Percentiles rank a stretch among this genome's conserved stretches.
Conservation (phyloP, 2,113 vertebrate genomes). For the Amphiprion ocellaris region DNA sequence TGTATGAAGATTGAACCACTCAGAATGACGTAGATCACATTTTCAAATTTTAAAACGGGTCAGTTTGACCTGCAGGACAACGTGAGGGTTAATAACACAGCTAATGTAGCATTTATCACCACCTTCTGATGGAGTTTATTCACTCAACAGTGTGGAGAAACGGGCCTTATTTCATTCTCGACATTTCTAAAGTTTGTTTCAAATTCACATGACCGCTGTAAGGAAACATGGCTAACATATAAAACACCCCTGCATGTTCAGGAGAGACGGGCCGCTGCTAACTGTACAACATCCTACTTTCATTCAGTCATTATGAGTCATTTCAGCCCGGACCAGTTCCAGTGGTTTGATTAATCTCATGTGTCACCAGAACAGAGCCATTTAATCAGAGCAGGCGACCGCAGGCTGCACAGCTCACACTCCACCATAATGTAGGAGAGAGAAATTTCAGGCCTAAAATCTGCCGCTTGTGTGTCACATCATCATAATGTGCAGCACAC, state of each 20-base stretch:
- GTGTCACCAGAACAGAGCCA: conserved; percentile 41
- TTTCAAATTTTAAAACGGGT: too few species aligned
- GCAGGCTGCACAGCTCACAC: conserved; percentile 15
- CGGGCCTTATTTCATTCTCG: too few species aligned
- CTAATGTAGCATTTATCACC: too few species aligned
- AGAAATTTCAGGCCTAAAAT: conserved; percentile 19
- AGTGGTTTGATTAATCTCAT: conserved; percentile 59
- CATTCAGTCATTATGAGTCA: conserved; percentile 50
- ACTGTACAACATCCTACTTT: conserved; percentile 49
- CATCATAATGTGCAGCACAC: conserved; percentile 19
- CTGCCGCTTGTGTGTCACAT: conserved; percentile 26
- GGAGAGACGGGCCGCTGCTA: conserved; percentile 18
- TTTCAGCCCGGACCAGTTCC: conserved; percentile 39
- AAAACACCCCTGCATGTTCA: not conserved
- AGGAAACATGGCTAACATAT: too few species aligned
- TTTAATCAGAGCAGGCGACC: conserved; percentile 36
- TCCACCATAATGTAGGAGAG: conserved; percentile 7
- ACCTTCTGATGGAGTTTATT: too few species aligned
- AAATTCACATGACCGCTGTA: too few species aligned
- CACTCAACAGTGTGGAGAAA: too few species aligned
- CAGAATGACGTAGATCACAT: too few species aligned
- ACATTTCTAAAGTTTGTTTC: too few species aligned
- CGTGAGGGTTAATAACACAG: too few species aligned
- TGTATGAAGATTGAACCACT: too few species aligned
- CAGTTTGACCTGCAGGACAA: too few species aligned